A percentile compares a stretch with the other conserved stretches of the same genome.
These are phyloP conservation scores for Panulirus ornatus DNA, from an alignment of 1,140 invertebrate genomes.

Conservation along the genomic window DNA sequence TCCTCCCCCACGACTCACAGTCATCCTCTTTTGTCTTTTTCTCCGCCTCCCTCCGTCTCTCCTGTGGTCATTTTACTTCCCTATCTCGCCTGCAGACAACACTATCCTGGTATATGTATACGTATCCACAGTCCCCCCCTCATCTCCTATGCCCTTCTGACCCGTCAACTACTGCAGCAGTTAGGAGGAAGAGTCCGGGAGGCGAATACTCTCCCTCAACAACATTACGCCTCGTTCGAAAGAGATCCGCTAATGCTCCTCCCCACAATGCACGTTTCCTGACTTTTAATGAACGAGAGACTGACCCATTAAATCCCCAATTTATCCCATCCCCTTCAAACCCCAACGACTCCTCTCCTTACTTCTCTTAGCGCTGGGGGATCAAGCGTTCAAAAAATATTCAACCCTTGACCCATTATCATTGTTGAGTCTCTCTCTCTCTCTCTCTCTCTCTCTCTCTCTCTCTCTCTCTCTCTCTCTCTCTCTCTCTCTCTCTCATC, in stretches of 20 bases:
- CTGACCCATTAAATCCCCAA: background rate
- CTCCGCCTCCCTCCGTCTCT: background rate
- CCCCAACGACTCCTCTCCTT: constrained; percentile 10
- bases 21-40: background rate
- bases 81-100: background rate
- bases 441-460: too few relatives aligned
- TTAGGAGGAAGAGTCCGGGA: background rate
- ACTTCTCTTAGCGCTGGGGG: background rate
- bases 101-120: too few relatives aligned
- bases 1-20: too few relatives aligned
- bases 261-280: background rate
- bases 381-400: constrained; percentile 41
- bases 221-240: background rate
- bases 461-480: too few relatives aligned
- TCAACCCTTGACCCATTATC: background rate
- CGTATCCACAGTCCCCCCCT: background rate
- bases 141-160: background rate
- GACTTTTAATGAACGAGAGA: constrained; percentile 14
- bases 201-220: background rate
- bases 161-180: background rate
- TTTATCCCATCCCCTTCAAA: too few relatives aligned
- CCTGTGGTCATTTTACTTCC: background rate
- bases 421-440: background rate
- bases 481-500: background rate
- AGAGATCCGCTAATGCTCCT: background rate